phyloP scores from a whole-genome alignment of 1,140 invertebrate species.

The Atta cephalotes region DNA sequence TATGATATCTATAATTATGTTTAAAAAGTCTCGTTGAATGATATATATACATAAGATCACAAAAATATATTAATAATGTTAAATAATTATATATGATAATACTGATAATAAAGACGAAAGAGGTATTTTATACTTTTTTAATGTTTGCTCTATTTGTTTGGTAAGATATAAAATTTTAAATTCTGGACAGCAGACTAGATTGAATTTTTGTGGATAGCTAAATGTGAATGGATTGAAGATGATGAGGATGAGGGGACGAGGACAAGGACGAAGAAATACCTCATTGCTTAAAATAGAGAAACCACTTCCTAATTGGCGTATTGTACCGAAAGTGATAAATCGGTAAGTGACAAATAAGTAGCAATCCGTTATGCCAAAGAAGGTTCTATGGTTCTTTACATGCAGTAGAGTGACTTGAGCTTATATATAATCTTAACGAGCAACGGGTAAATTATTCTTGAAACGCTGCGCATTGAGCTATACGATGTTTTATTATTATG shows the following conservation, averaged over 20 bases:
- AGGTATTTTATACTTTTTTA: constrained; percentile 35
- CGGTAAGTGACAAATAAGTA: constrained; percentile 87
- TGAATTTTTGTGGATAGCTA: constrained; percentile 75
- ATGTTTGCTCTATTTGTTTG: not conserved
- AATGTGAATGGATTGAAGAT: constrained; percentile 81
- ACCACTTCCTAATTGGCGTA: constrained; percentile 90
- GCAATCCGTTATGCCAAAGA: constrained; percentile 88
- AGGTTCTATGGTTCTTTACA: constrained; percentile 94
- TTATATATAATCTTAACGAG: constrained; percentile 92
- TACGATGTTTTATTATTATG: not conserved
- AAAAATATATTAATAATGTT: not conserved
- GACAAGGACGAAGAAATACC: constrained; percentile 85
- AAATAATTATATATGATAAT: not conserved
- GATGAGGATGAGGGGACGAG: constrained; percentile 70
- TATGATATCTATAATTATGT: not conserved
- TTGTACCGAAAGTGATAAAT: constrained; percentile 88
- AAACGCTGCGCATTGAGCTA: not conserved
- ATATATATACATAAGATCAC: too few species aligned
- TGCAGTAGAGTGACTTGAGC: constrained; percentile 93
- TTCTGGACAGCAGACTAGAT: constrained; percentile 71
- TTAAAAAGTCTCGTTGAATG: not conserved
- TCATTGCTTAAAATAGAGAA: constrained; percentile 87
- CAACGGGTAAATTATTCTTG: constrained; percentile 87
- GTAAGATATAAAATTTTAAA: not conserved
- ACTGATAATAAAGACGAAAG: constrained; percentile 2